These are phyloP conservation scores for Apocheima hispidaria DNA, from an alignment of 2,888 invertebrate species.

Conservation along the genomic window DNA sequence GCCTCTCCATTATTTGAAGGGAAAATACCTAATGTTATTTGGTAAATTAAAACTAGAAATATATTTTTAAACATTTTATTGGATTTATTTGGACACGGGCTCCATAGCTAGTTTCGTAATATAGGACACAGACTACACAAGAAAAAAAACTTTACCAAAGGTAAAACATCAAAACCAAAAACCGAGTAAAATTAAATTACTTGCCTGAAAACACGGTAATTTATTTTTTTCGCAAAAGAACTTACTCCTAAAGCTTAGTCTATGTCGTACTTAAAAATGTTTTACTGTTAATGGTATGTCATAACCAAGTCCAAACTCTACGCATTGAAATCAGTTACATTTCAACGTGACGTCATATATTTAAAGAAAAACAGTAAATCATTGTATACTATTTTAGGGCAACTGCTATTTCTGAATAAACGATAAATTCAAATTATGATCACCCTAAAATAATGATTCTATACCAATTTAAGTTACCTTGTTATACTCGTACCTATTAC, in stretches of 20 bases:
- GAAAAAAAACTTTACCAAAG: no score
- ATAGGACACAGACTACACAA: neutral
- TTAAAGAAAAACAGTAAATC: no score
- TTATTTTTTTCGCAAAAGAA: neutral
- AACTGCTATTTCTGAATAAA: no score
- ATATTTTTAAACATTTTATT: constrained; percentile 3
- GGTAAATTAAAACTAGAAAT: neutral
- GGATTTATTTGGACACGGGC: neutral
- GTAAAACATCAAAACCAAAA: no score
- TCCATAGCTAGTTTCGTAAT: neutral
- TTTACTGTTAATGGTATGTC: neutral
- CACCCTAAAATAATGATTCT: no score
- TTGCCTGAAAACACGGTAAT: no score
- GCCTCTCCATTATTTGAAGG: neutral
- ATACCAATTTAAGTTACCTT: no score
- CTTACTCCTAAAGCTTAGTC: neutral
- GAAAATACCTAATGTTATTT: neutral
- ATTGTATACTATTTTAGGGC: no score
- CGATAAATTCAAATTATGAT: no score
- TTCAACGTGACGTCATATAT: neutral
- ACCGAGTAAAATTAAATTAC: no score
- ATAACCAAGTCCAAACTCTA: neutral
- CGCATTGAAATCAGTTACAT: neutral
- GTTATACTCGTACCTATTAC: no score
- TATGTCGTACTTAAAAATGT: neutral